Base-by-base conservation (phyloP, 2,113 vertebrate species). In the Pseudopodoces humilis region DNA sequence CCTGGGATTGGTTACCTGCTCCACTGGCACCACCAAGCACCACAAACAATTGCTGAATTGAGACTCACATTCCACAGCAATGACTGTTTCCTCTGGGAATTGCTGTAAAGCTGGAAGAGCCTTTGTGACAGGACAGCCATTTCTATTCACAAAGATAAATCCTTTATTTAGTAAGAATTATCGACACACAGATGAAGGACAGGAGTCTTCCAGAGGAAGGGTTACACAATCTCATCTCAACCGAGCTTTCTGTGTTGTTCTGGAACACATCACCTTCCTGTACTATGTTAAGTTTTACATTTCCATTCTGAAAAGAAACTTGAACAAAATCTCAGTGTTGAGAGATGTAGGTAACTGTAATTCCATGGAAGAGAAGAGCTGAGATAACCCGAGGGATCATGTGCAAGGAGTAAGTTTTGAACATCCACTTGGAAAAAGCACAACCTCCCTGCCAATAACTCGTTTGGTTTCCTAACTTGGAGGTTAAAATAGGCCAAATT, bases 131-230 rank as follows among this genome's bases (percentile, higher is more conserved):
- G 85, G 88, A 97, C 60, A 96, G 39, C 67, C 82, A 50, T 77
- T 97, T 97, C 64, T 95, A 94, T 83, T 91, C 91, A 96, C 58
- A 97, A 96, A 97, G 93, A 96, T 84, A 96, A 69, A 85, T 64
- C 84, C 50, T 97, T 97, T 98, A 97, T 97, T 96, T 82, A 85
- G 78, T 74, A 95, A 86, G 86, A 94, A 96, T 96, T 96, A 79
- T 87, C 94, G 92, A 83, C 41, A 94, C 82, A 95, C 63, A 88
- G 67, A 78, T 60, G 83, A 95, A 94, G 83, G 96, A 76, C 58
- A 78, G 91, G 88, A 60, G 28, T 21, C 80, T 91, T 86, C 88
- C 81, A 77, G 65, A 23, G 79, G 62, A 94, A 68, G 39, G 33
- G 95, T 89, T 88, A 95, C 67, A 92, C 68, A 74, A 33, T 78